These are phyloP conservation scores for Peromyscus californicus DNA, from an alignment of 2,113 vertebrate species.

Conservation along the genomic window DNA sequence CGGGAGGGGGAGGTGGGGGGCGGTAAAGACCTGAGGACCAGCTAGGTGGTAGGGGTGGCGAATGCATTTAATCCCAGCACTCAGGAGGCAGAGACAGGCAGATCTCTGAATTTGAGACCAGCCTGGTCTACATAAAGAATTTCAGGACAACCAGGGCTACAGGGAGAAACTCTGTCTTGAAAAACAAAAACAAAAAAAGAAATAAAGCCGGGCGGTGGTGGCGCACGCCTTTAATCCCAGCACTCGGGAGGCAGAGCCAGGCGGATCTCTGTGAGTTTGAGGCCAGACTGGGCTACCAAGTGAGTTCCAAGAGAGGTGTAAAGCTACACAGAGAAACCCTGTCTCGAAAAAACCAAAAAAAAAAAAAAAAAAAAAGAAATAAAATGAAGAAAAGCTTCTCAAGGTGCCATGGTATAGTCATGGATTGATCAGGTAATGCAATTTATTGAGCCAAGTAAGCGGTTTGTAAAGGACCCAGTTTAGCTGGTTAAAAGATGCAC, in stretches of 20 bases:
- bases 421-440: slow-evolving; percentile 97
- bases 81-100: not conserved
- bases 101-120: not conserved
- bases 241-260: too few species aligned
- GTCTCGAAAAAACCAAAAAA: not conserved
- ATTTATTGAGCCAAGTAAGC: slow-evolving; percentile 97
- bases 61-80: too few species aligned
- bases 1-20: too few species aligned
- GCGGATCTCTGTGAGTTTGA: too few species aligned
- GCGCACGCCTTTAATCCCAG: too few species aligned
- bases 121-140: not conserved
- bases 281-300: too few species aligned
- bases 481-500: slow-evolving; percentile 98
- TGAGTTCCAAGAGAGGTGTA: too few species aligned
- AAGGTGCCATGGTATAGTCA: slow-evolving; percentile 68
- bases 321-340: not conserved
- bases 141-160: not conserved
- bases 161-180: not conserved
- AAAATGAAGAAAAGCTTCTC: not conserved
- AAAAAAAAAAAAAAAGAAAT: not conserved
- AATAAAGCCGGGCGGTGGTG: too few species aligned
- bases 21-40: too few species aligned
- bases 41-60: too few species aligned
- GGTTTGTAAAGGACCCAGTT: slow-evolving; percentile 98
- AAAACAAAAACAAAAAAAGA: not conserved